phyloP scores from a whole-genome alignment of 2,113 vertebrate species.

The Acinonyx jubatus region DNA sequence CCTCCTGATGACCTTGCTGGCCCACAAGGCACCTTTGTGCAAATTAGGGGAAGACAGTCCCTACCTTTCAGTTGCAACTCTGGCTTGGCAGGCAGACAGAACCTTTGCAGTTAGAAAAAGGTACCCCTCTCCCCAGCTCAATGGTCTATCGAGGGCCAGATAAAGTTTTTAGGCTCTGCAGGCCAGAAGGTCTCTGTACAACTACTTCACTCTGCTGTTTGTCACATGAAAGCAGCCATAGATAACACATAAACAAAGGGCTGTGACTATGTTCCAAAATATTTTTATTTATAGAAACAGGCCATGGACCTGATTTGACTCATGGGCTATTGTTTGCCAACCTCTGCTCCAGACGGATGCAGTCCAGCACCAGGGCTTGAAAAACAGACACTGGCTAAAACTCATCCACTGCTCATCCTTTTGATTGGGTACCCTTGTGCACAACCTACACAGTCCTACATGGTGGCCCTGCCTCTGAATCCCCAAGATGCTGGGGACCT shows the following conservation, averaged over 20 bases:
- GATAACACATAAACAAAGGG: background rate
- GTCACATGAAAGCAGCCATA: background rate
- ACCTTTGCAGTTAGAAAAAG: constrained; percentile 60
- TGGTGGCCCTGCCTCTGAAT: background rate
- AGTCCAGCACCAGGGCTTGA: background rate
- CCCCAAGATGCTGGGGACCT: background rate
- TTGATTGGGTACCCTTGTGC: background rate
- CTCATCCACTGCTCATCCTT: background rate
- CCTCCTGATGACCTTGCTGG: background rate
- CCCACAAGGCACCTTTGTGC: background rate
- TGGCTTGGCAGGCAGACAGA: constrained; percentile 47
- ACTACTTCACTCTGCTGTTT: background rate
- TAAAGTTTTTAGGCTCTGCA: background rate
- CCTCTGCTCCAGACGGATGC: background rate
- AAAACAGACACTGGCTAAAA: background rate
- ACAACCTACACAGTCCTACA: background rate
- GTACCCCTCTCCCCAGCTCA: background rate
- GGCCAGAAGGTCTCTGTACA: background rate
- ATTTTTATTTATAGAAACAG: background rate
- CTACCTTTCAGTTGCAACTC: background rate
- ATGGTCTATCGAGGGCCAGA: background rate
- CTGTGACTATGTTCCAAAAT: background rate
- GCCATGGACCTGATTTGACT: background rate
- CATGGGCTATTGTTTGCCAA: background rate
- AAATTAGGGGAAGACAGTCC: constrained; percentile 3